Base-by-base conservation (phyloP, 2,888 invertebrate genomes). In the Drosophila anceps region DNA sequence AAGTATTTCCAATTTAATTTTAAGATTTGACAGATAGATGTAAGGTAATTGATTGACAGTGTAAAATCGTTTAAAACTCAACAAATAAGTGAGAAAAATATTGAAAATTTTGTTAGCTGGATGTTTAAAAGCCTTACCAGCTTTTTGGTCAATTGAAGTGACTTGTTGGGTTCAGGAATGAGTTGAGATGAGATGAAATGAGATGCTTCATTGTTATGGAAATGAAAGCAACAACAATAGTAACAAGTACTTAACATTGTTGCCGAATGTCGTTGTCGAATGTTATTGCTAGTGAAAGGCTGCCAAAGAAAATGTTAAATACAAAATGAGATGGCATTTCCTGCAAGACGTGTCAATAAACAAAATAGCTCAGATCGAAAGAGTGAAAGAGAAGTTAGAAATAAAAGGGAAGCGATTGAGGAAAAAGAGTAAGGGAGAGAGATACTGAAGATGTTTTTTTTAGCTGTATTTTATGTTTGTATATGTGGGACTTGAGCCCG, bases 291-390 rank as follows among this genome's bases (percentile, higher is more conserved):
- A 75, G 83, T 75, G 69, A 79, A 82, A 82, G 75, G 74, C 64
- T 60, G 46, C 29, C 55, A 54, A 46, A 48, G 37, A 57, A 64
- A 69, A 63, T 77, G 58, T 74, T 74, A 67, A 83, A 77, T 77
- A 55, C 59, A 31, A 63, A 53, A 69, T 69, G 81, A 64, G 65
- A 77, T 37, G 80, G 69, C 71, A 82, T 87, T 84, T 84, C 87
- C 84, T 84, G 84, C 81, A 69, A 76, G 50, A 81, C 81, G 81
- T 82, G 82, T 84, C 68, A 73, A 81, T 87, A 84, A 87, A 84
- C 85, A 84, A 82, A 58, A 57, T 37, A 48, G 44, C 41, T 24
- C 9, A 35, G 24, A 24, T 15, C 15, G 20, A 31, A 5, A 44
- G 27, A 10, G 15, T 10, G 9, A 24, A 5, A 13, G 20, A 31